Evolutionary conservation across 2,888 invertebrate genomes (phyloP).

Genomic region (Drosophila nr. perissopoda): DNA sequence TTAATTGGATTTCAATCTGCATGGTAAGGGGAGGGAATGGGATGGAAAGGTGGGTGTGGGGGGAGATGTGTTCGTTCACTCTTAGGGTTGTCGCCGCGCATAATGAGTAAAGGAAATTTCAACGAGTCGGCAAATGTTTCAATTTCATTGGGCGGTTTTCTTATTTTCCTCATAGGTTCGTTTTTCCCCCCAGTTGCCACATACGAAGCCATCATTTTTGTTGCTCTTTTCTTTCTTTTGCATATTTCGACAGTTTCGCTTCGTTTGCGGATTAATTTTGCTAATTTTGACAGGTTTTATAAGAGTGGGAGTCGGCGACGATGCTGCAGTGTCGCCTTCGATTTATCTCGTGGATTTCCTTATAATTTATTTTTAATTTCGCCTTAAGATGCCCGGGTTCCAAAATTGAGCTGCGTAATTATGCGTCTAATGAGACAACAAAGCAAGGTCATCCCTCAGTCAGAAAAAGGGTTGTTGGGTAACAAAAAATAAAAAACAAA

Average conservation of each 20-base stretch:
- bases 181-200: constrained; percentile 50
- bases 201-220: constrained; percentile 58
- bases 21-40: constrained; percentile 4
- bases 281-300: constrained; percentile 72
- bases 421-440: constrained; percentile 79
- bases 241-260: constrained; percentile 64
- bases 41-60: not conserved
- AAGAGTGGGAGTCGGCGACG: not conserved
- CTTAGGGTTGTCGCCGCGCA: constrained; percentile 61
- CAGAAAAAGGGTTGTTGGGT: constrained; percentile 19
- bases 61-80: constrained; percentile 1
- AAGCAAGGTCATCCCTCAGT: constrained; percentile 54
- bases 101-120: constrained; percentile 76
- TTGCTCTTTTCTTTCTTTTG: constrained; percentile 31
- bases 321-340: constrained; percentile 44
- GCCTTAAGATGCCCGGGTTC: constrained; percentile 50
- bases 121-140: constrained; percentile 75
- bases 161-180: constrained; percentile 20
- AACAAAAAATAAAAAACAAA: constrained; percentile 30
- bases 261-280: constrained; percentile 74
- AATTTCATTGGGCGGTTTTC: constrained; percentile 54
- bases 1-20: constrained; percentile 78
- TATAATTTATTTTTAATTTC: constrained; percentile 76
- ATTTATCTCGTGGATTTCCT: constrained; percentile 66
- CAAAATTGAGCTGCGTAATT: constrained; percentile 66